Conservation (phyloP, 1,140 invertebrate species). For the Achroia grisella region DNA sequence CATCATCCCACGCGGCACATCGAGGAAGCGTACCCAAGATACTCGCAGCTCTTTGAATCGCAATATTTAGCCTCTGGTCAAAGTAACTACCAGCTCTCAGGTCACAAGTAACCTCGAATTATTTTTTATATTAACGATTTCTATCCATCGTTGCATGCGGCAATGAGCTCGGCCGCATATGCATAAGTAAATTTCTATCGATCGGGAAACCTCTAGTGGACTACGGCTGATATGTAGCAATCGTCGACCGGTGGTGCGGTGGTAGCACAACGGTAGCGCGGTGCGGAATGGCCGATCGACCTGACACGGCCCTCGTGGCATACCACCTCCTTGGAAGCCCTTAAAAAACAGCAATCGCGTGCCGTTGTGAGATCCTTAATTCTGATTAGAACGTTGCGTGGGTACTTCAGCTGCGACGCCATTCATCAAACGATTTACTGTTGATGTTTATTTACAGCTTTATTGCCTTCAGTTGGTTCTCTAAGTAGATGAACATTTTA, state of each 20-base stretch:
- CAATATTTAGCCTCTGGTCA: too few species aligned
- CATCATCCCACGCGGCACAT: too few species aligned
- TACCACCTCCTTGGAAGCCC: constrained; percentile 3
- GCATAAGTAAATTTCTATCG: constrained; percentile 51
- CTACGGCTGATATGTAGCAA: too few species aligned
- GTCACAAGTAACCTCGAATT: too few species aligned
- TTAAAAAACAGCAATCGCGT: constrained; percentile 35
- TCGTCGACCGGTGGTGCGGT: too few species aligned
- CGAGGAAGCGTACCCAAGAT: too few species aligned
- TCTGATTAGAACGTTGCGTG: constrained; percentile 54
- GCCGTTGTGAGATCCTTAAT: constrained; percentile 45
- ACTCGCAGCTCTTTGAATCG: too few species aligned
- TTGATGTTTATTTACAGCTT: constrained; percentile 25
- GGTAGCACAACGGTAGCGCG: too few species aligned
- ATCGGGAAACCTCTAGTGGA: constrained; percentile 8
- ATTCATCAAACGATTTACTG: constrained; percentile 39
- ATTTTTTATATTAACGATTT: constrained; percentile 4
- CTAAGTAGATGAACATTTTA: too few species aligned
- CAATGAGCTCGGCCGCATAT: constrained; percentile 20
- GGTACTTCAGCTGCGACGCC: constrained; percentile 28
- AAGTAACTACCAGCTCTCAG: too few species aligned
- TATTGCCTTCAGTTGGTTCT: constrained; percentile 3
- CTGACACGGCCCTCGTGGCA: neutral
- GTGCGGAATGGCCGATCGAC: too few species aligned
- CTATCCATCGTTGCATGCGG: constrained; percentile 26